phyloP scores from a whole-genome alignment of 37 sponge, comb jelly and placozoan species.

The Bolinopsis microptera region DNA sequence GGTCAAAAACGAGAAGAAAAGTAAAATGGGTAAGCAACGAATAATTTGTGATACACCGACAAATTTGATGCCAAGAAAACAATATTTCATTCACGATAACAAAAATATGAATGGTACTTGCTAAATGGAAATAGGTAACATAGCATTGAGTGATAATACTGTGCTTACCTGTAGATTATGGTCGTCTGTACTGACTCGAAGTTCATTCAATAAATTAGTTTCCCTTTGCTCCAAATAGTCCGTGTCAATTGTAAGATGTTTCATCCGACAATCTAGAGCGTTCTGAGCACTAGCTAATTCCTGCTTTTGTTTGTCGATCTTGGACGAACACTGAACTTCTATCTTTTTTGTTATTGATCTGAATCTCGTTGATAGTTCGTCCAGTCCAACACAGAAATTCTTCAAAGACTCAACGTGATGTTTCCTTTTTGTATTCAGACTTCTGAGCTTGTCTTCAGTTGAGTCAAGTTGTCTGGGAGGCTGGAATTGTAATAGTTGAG shows the following conservation, averaged over 20 bases:
- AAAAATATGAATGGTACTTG: too few relatives aligned
- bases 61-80: too few relatives aligned
- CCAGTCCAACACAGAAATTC: background rate
- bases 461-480: background rate
- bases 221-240: constrained; percentile 20
- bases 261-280: background rate
- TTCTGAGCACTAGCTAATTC: constrained; percentile 12
- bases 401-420: constrained; percentile 44
- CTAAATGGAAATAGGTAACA: too few relatives aligned
- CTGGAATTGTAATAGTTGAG: background rate
- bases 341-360: background rate
- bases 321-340: background rate
- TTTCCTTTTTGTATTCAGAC: background rate
- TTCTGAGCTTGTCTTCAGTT: background rate
- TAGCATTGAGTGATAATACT: background rate
- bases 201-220: background rate
- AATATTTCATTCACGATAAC: too few relatives aligned
- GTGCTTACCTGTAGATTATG: background rate
- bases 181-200: background rate
- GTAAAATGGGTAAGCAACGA: too few relatives aligned
- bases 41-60: too few relatives aligned
- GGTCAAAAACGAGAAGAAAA: too few relatives aligned
- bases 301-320: constrained; percentile 11
- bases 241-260: constrained; percentile 35
- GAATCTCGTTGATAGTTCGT: background rate